Conservation (phyloP, 2,888 invertebrate genomes). For the Ptycholaimellus sp. region DNA sequence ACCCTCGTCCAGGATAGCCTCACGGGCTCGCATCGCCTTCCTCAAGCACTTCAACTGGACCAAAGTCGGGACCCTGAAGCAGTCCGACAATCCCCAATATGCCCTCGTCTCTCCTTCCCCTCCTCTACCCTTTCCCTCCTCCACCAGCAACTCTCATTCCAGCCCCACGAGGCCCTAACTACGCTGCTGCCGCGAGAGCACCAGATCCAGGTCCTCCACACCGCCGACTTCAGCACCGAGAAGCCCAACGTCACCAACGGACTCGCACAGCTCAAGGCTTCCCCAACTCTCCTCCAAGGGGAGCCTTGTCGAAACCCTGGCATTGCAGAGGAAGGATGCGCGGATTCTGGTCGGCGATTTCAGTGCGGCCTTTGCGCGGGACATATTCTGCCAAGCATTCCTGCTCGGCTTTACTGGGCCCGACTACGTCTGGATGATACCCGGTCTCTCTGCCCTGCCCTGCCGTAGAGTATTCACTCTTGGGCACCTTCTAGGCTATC, state of each 20-base stretch:
- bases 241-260: slow-evolving; percentile 16
- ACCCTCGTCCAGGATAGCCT: too few species aligned
- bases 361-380: slow-evolving; percentile 70
- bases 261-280: slow-evolving; percentile 18
- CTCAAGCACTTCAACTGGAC: slow-evolving; percentile 87
- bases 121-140: background rate
- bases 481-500: background rate
- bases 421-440: slow-evolving; percentile 79
- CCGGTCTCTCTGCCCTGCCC: slow-evolving; percentile 34
- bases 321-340: slow-evolving; percentile 49
- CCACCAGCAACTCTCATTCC: slow-evolving; percentile 4
- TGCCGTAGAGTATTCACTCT: background rate
- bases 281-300: background rate
- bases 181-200: slow-evolving; percentile 16
- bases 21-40: slow-evolving; percentile 54
- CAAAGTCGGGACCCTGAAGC: slow-evolving; percentile 79
- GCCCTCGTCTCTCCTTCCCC: slow-evolving; percentile 44
- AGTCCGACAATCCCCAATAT: slow-evolving; percentile 65
- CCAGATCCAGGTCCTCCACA: slow-evolving; percentile 16
- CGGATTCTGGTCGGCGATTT: slow-evolving; percentile 85
- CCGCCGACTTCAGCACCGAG: slow-evolving; percentile 17
- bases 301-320: background rate
- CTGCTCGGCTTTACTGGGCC: slow-evolving; percentile 46
- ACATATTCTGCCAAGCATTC: slow-evolving; percentile 27
- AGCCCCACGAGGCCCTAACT: slow-evolving; percentile 22